A percentile compares a stretch with the other conserved stretches of the same genome.
Conservation (phyloP, 2,113 vertebrate genomes). For the Antechinus stuartii region DNA sequence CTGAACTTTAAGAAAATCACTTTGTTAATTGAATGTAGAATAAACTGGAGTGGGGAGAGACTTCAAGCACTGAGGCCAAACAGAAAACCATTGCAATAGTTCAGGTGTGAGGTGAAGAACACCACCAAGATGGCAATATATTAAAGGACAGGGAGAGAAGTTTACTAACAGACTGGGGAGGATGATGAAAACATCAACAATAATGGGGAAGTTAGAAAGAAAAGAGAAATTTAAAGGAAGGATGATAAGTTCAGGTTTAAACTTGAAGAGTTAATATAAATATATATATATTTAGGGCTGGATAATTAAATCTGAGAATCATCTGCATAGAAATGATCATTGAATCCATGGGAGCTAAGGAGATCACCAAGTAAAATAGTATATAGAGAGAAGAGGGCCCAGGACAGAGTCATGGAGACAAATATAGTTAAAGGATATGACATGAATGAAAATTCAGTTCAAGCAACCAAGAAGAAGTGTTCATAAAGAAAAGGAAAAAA, state of each 20-base stretch:
- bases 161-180: not conserved
- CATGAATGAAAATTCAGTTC: not conserved
- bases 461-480: not conserved
- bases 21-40: not conserved
- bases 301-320: not conserved
- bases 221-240: not conserved
- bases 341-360: not conserved
- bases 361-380: not conserved
- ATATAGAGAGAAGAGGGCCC: not conserved
- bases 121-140: not conserved
- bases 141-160: not conserved
- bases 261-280: not conserved
- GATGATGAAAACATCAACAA: not conserved
- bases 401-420: not conserved
- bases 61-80: not conserved
- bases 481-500: not conserved
- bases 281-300: not conserved
- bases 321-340: not conserved
- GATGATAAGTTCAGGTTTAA: not conserved
- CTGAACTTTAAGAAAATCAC: not conserved
- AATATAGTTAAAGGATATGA: not conserved
- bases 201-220: not conserved
- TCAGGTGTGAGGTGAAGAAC: not conserved
- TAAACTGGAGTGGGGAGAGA: not conserved
- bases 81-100: not conserved